These are phyloP conservation scores for Nanorana parkeri DNA, from an alignment of 2,113 vertebrate genomes.

Conservation along the genomic window DNA sequence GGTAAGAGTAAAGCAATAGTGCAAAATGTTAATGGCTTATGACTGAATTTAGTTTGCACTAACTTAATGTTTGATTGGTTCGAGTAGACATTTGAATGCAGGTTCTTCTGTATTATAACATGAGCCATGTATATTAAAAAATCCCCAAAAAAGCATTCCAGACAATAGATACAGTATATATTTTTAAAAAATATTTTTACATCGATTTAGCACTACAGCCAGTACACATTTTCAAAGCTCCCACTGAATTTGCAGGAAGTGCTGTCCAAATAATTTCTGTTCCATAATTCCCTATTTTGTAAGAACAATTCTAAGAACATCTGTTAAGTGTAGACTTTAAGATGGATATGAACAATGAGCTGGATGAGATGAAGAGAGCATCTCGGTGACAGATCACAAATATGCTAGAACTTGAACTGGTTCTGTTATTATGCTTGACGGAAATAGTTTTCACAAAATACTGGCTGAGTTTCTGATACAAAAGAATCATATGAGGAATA, in stretches of 20 bases:
- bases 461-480: constrained; percentile 34
- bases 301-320: constrained; percentile 51
- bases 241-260: not conserved
- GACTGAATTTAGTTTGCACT: no score
- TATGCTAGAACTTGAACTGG: constrained; percentile 63
- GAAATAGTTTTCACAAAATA: constrained; percentile 58
- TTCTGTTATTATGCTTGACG: constrained; percentile 63
- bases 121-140: no score
- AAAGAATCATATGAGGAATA: constrained; percentile 66
- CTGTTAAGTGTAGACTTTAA: constrained; percentile 70
- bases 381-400: constrained; percentile 63
- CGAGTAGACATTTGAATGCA: no score
- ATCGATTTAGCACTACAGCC: no score
- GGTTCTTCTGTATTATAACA: no score
- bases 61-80: no score
- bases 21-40: no score
- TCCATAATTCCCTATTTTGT: not conserved
- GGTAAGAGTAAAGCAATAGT: no score
- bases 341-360: constrained; percentile 68
- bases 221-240: not conserved
- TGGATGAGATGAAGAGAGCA: constrained; percentile 55
- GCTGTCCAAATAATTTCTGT: not conserved
- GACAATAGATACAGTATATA: no score
- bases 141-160: no score
- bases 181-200: no score